These are phyloP conservation scores for Enteromius viviparus DNA, from an alignment of 2,797 vertebrate genomes.

Conservation along the genomic window DNA sequence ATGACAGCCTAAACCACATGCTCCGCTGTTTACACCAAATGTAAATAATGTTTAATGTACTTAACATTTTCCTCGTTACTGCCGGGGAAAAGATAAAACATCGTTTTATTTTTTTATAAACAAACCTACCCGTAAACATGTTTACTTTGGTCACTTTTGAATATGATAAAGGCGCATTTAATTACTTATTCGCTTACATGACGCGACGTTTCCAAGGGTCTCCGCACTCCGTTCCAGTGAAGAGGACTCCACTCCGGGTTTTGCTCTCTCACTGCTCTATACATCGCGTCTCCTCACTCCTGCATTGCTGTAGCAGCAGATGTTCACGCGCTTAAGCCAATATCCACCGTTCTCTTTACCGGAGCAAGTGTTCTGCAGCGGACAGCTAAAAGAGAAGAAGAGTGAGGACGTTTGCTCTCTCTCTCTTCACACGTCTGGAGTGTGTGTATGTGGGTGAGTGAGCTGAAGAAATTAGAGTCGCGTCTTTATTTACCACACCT, in stretches of 20 bases:
- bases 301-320: slow-evolving; percentile 82
- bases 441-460: slow-evolving; percentile 9
- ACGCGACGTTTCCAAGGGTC: slow-evolving; percentile 48
- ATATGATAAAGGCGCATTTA: neutral
- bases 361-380: slow-evolving; percentile 63
- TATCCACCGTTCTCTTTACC: slow-evolving; percentile 63
- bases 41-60: neutral
- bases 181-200: neutral
- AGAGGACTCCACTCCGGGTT: slow-evolving; percentile 76
- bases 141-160: neutral
- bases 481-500: slow-evolving; percentile 74
- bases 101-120: neutral
- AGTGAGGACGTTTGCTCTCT: slow-evolving; percentile 54
- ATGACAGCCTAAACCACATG: neutral
- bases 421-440: slow-evolving; percentile 28
- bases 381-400: slow-evolving; percentile 64
- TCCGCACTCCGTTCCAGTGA: slow-evolving; percentile 68
- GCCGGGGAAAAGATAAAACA: too few relatives aligned
- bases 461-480: slow-evolving; percentile 40
- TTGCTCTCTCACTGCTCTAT: slow-evolving; percentile 71
- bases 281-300: slow-evolving; percentile 72
- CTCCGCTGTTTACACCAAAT: neutral
- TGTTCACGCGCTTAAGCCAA: slow-evolving; percentile 74
- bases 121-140: too few relatives aligned
- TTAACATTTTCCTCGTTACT: neutral